Evolutionary conservation across 2,113 vertebrate genomes (phyloP).

Genomic region (Nestor notabilis): DNA sequence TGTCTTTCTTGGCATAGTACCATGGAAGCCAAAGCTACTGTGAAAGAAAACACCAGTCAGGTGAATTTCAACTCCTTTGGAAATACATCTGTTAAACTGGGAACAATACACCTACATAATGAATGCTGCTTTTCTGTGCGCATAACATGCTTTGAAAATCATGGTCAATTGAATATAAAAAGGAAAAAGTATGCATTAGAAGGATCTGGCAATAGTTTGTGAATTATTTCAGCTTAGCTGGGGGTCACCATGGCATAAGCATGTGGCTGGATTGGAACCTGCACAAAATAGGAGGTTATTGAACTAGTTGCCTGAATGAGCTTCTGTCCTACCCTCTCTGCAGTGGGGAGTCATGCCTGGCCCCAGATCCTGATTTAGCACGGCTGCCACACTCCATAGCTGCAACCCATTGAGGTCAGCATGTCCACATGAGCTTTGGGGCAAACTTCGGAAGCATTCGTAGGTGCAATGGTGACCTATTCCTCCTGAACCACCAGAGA

Average conservation of each 20-base stretch:
- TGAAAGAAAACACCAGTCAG: slow-evolving; percentile 49
- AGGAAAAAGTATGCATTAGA: not conserved
- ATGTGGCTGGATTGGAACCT: not conserved
- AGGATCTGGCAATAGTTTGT: not conserved
- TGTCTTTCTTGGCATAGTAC: slow-evolving; percentile 51
- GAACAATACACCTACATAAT: not conserved
- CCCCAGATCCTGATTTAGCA: not conserved
- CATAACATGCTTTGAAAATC: not conserved
- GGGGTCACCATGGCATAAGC: not conserved
- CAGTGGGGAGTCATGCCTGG: rapidly evolving
- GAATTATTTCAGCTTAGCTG: not conserved
- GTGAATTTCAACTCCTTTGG: slow-evolving; percentile 3
- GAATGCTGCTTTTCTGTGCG: not conserved
- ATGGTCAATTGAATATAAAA: not conserved
- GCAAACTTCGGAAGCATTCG: not conserved
- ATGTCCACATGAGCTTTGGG: not conserved
- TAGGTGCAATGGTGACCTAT: not conserved
- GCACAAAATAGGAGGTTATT: not conserved
- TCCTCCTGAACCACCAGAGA: not conserved
- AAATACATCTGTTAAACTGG: not conserved
- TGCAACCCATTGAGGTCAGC: not conserved
- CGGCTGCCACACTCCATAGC: not conserved
- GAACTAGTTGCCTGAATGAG: not conserved
- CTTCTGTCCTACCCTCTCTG: not conserved
- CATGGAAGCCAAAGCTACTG: slow-evolving; percentile 42